These are phyloP conservation scores for Zosterops hypoxanthus DNA, from an alignment of 2,113 vertebrate species.

Conservation along the genomic window DNA sequence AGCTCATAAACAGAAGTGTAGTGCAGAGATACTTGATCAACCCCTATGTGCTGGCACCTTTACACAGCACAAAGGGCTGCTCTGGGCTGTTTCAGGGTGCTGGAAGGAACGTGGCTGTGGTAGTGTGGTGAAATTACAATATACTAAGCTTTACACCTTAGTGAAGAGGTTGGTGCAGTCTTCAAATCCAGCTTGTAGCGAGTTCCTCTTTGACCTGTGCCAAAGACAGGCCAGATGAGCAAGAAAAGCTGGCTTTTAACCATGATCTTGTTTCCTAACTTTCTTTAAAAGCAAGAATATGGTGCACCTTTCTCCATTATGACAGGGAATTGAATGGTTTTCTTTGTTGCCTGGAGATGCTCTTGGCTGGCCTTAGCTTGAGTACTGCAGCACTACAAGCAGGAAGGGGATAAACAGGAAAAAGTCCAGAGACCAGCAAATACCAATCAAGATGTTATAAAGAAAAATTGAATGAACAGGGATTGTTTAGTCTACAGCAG, in stretches of 20 bases:
- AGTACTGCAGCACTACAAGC: not conserved
- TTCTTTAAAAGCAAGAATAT: not conserved
- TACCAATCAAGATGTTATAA: not conserved
- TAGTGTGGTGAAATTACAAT: not conserved
- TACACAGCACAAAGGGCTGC: not conserved
- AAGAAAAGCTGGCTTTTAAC: not conserved
- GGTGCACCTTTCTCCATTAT: not conserved
- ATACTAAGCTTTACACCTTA: not conserved
- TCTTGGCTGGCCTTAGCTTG: not conserved
- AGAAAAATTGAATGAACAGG: not conserved
- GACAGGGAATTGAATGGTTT: not conserved
- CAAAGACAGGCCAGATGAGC: not conserved
- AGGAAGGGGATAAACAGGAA: not conserved
- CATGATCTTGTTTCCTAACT: not conserved
- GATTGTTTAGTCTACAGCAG: slow-evolving; percentile 20
- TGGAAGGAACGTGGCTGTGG: not conserved
- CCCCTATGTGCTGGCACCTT: not conserved
- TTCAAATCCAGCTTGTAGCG: not conserved
- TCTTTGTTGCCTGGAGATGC: not conserved
- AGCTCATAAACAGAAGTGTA: not conserved
- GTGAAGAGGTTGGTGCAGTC: not conserved
- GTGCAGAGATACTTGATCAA: not conserved
- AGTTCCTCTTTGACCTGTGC: not conserved
- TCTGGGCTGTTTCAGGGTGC: not conserved
- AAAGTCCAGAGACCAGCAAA: not conserved